Base-by-base conservation (phyloP, 2,797 vertebrate species). In the Sebastes minor region DNA sequence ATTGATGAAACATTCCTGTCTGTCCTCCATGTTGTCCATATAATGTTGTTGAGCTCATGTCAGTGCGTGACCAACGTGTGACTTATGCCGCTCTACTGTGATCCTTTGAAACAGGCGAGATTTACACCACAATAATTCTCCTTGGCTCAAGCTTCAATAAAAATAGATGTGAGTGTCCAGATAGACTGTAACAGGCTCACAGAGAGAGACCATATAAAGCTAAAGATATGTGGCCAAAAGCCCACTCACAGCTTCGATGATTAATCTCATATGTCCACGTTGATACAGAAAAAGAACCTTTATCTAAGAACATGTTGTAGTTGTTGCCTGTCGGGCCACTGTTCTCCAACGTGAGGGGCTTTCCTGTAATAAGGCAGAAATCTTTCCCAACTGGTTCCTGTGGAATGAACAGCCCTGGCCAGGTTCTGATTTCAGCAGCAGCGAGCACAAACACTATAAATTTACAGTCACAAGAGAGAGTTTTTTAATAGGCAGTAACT, bases 371-470 rank as follows among this genome's bases (percentile, higher is more conserved):
- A 67, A 86, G 56, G 64, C 59, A 61, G 68, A 80, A n/a, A 63
- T 84, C 84, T 82, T 80, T 80, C 82, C 82, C 85, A 76, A 82
- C 81, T 80, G 83, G 71, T 82, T 91, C 61, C 14, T 22, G 73
- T 38, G 78, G 88, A 88, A 89, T 82, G 89, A 87, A 76, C 90
- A 77, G 86, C 94, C 83, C 91, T 81, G 94, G 96, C 96, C 96
- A 96, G 97, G 96, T 96, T 97, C 97, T 96, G 95, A 96, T 96
- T 97, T 98, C 97, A 97, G 97, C 96, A 97, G 96, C 97, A 96
- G 96, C 93, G 94, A 97, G 96, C 96, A 95, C 96, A 97, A 98
- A 98, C 97, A 97, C 95, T 95, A 96, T 97, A 97, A 97, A 98
- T 97, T 97, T 96, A 97, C 95, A 94, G 96, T 96, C 95, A 95